phyloP scores from a whole-genome alignment of 2,797 vertebrate species.

The Fringilla coelebs region DNA sequence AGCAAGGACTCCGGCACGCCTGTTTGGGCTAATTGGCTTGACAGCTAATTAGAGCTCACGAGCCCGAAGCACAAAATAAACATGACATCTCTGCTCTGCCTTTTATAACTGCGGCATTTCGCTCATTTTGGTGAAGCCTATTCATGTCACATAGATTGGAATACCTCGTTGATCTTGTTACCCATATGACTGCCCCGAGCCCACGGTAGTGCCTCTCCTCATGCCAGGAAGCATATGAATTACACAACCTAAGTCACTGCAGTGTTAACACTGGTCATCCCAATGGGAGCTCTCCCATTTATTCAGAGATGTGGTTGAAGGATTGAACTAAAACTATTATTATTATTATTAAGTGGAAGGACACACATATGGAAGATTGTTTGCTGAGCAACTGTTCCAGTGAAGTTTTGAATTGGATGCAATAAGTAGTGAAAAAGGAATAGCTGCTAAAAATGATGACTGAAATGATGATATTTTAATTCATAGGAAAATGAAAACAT shows the following conservation, averaged over 20 bases:
- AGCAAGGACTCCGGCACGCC: neutral
- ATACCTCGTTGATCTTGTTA: slow-evolving; percentile 6
- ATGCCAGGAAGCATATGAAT: neutral
- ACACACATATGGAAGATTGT: neutral
- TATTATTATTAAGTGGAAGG: neutral
- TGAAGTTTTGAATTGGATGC: neutral
- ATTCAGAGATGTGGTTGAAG: neutral
- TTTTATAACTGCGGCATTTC: neutral
- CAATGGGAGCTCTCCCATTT: neutral
- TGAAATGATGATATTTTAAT: neutral
- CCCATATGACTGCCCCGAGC: neutral
- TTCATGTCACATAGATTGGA: slow-evolving; percentile 16
- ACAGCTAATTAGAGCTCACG: slow-evolving; percentile 19
- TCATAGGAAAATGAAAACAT: neutral
- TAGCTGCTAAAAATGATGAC: neutral
- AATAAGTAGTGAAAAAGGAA: neutral
- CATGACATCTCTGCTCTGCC: neutral
- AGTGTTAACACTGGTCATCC: neutral
- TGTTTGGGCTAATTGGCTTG: slow-evolving; percentile 17
- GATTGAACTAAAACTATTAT: neutral
- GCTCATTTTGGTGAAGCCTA: slow-evolving; percentile 9
- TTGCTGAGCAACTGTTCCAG: neutral
- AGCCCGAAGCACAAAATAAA: slow-evolving; percentile 28
- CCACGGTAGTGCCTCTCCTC: neutral
- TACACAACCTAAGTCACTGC: neutral